These are phyloP conservation scores for Platanista minor DNA, from an alignment of 2,113 vertebrate species.

Conservation along the genomic window DNA sequence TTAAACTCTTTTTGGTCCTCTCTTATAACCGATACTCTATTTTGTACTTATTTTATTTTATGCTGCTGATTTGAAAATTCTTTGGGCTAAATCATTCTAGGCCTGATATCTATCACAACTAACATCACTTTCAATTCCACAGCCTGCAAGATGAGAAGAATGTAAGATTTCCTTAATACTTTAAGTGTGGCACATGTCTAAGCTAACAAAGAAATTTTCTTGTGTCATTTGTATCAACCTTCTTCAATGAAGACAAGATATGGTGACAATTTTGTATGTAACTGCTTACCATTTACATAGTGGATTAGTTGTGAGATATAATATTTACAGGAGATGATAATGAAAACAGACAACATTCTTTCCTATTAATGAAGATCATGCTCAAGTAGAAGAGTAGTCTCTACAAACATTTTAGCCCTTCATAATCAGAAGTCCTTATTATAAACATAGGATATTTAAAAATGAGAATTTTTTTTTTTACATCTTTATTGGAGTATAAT, in stretches of 20 bases:
- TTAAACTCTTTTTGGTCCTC: neutral
- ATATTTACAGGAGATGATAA: neutral
- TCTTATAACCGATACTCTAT: neutral
- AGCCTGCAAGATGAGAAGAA: neutral
- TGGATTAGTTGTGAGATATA: neutral
- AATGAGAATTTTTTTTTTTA: too few relatives aligned
- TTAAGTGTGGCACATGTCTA: neutral
- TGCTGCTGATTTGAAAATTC: neutral
- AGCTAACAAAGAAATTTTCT: neutral
- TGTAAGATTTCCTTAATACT: neutral
- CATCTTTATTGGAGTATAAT: too few relatives aligned
- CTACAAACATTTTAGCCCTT: neutral
- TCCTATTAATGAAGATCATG: neutral
- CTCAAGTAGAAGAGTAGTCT: neutral
- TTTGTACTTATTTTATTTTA: neutral
- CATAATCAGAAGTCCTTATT: neutral
- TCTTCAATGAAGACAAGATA: neutral
- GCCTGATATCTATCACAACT: neutral
- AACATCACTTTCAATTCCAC: neutral
- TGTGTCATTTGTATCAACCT: neutral
- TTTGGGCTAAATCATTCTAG: neutral
- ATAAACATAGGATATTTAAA: neutral
- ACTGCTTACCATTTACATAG: neutral
- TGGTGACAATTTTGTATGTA: neutral
- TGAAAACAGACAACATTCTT: neutral